Base-by-base conservation (phyloP, 2,797 vertebrate genomes). In the Platyrinchus mystaceus region DNA sequence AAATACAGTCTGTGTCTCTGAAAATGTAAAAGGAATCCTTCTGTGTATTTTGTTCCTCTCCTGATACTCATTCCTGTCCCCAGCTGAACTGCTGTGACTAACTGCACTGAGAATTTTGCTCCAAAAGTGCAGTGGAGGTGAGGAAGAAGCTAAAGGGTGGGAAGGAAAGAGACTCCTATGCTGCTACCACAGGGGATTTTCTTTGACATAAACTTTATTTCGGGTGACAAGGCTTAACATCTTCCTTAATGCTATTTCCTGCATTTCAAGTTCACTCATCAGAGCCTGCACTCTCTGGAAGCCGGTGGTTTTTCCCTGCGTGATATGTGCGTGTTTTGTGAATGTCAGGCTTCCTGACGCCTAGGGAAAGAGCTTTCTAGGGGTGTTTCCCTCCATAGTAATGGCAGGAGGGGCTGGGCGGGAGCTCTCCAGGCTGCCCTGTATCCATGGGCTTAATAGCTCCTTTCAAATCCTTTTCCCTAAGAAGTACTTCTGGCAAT, bases 1-100 rank as follows among this genome's bases (percentile, higher is more conserved):
- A 90, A 91, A 93, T 43, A 56, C 46, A 92, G 52, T 71, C 76
- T 82, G 70, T 63, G 59, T 60, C 47, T 91, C 82, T 84, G 67
- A 87, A 81, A 93, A 90, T 59, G 53, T 62, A 34, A 62, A 73
- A 81, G n/a, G 2, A 21, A 37, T 52, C 44, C 64, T 87, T 44
- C 67, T 37, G 67, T 39, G 50, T 47, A 37, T 37, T 69, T 62
- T 36, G 8, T 69, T 87, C 32, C 55, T 76, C 80, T 84, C 34
- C 39, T 82, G 44, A 22, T 67, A 44, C 46, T 89, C 4, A 2
- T 58, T 36, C 67, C 37, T 63, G 44, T 82, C 81, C 86, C 70
- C 63, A 79, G 32, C 52, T 94, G 90, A 91, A 91, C 73, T 20
- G 26, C 37, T 59, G 26, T 69, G 63, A 60, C 53, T 74, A 73